Evolutionary conservation across 1,140 invertebrate genomes (phyloP).

Genomic region (Drosophila kepulauana): DNA sequence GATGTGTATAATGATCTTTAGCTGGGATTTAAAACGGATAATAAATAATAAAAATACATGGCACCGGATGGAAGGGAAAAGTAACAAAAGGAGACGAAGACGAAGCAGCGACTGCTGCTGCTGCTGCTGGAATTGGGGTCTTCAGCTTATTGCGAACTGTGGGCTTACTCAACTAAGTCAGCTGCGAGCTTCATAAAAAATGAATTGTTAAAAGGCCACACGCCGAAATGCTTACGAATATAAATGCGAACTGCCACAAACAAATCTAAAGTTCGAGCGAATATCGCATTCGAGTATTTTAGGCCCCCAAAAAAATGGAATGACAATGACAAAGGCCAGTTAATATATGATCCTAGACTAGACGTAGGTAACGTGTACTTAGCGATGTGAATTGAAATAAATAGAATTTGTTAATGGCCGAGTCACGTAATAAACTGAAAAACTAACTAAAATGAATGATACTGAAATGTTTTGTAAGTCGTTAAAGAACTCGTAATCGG

Average conservation of each 20-base stretch:
- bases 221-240: conserved; percentile 59
- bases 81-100: conserved; percentile 20
- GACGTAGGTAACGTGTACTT: conserved; percentile 28
- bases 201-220: conserved; percentile 81
- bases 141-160: conserved; percentile 27
- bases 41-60: conserved; percentile 83
- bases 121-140: conserved; percentile 36
- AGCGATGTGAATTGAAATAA: conserved; percentile 58
- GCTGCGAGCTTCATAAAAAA: conserved; percentile 68
- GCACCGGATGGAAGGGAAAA: conserved; percentile 30
- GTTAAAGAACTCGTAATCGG: conserved; percentile 13
- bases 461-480: not conserved
- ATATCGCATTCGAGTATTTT: conserved; percentile 33
- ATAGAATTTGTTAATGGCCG: conserved; percentile 66
- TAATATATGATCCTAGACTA: conserved; percentile 59
- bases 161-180: conserved; percentile 71
- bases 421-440: conserved; percentile 13
- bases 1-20: conserved; percentile 84
- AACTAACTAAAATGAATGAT: conserved; percentile 65
- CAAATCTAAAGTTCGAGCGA: conserved; percentile 62
- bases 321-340: conserved; percentile 64
- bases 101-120: not conserved
- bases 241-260: conserved; percentile 75
- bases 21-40: conserved; percentile 82
- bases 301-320: conserved; percentile 24